Evolutionary conservation across 1,140 invertebrate genomes (phyloP).

Genomic region (Coenobita brevimanus): DNA sequence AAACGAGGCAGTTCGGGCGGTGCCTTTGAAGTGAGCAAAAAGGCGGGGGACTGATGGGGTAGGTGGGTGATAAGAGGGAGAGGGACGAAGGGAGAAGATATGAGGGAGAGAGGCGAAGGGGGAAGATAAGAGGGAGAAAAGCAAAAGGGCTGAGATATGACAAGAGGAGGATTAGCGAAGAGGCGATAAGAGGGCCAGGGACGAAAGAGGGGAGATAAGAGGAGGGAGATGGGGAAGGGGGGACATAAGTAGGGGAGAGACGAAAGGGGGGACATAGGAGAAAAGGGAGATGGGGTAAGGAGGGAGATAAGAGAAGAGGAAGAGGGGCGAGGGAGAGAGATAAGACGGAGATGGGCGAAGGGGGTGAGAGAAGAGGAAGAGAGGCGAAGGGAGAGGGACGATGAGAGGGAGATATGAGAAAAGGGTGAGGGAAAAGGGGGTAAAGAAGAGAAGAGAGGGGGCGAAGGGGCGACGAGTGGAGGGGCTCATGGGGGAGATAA

Average conservation of each 20-base stretch:
- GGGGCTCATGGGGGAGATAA: neutral
- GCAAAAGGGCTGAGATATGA: neutral
- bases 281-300: no score
- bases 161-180: neutral
- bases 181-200: neutral
- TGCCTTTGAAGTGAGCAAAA: neutral
- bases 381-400: no score
- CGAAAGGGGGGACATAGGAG: no score
- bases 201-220: no score
- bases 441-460: neutral
- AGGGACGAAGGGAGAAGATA: neutral
- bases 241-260: neutral
- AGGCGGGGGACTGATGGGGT: neutral
- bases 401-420: neutral
- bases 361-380: neutral
- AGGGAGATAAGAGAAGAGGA: no score
- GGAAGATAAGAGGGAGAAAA: neutral
- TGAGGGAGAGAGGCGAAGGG: neutral
- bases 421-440: no score
- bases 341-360: neutral
- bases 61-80: neutral
- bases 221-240: neutral
- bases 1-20: no score
- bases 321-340: no score
- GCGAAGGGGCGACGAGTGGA: no score